These are phyloP conservation scores for Cassiopea xamachana DNA, from an alignment of 30 jellyfish, hydroid and myxozoan species.

Conservation along the genomic window DNA sequence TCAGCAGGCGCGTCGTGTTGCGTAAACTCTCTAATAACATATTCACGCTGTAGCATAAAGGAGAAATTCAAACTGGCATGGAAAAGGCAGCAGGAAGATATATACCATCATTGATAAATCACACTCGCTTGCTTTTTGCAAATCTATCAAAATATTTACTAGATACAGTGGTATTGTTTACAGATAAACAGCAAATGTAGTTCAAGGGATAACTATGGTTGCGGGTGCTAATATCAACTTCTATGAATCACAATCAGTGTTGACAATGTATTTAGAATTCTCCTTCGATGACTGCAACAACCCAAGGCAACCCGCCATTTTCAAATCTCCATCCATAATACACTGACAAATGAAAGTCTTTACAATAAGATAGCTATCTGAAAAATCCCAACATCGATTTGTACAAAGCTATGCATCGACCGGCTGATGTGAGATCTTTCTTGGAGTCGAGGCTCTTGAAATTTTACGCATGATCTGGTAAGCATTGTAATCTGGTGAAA, in stretches of 20 bases:
- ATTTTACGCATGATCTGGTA: conserved; percentile 79
- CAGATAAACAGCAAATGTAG: neutral
- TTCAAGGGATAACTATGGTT: neutral
- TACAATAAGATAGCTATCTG: neutral
- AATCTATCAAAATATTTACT: neutral
- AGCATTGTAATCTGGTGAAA: conserved; percentile 79
- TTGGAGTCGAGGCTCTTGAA: conserved; percentile 57
- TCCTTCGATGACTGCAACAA: neutral
- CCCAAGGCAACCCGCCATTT: neutral
- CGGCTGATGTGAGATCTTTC: conserved; percentile 53
- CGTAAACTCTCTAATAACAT: no score
- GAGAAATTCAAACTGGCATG: neutral
- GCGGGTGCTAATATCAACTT: neutral
- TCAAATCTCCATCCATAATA: neutral
- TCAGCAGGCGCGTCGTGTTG: no score
- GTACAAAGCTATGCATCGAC: neutral
- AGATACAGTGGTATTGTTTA: neutral
- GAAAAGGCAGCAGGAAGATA: neutral
- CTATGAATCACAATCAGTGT: neutral
- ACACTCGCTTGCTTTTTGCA: neutral
- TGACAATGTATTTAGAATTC: neutral
- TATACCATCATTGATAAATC: neutral
- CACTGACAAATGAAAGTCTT: neutral
- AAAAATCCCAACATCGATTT: neutral
- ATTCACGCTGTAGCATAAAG: no score